Evolutionary conservation across 2,888 invertebrate species (phyloP).

Genomic region (Escarpia spicata): DNA sequence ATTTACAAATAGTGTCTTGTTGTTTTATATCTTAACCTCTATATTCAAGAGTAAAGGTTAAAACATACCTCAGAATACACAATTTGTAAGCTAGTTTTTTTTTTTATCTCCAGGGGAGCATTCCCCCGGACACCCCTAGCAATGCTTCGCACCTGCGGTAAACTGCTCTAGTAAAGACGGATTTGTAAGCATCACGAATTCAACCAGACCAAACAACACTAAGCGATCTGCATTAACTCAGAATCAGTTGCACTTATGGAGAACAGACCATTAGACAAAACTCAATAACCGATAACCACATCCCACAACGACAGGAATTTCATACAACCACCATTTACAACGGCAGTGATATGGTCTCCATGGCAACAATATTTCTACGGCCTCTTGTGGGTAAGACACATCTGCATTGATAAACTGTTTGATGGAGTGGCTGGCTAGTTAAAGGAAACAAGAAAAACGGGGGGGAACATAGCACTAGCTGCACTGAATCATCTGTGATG

Average conservation of each 20-base stretch:
- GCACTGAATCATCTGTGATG: not conserved
- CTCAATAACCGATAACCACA: not conserved
- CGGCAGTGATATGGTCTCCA: not conserved
- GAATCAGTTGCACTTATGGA: not conserved
- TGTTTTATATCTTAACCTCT: too few species aligned
- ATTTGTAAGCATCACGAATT: not conserved
- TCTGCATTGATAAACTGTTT: constrained; percentile 5
- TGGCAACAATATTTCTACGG: not conserved
- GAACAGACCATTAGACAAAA: not conserved
- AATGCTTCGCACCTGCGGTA: too few species aligned
- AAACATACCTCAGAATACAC: too few species aligned
- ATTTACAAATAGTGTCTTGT: too few species aligned
- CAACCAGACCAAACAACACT: not conserved
- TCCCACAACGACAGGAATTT: not conserved
- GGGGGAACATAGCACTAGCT: not conserved
- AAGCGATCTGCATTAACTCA: not conserved
- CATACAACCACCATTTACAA: not conserved
- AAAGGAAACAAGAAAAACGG: not conserved
- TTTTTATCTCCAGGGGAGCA: too few species aligned
- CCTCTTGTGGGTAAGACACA: not conserved
- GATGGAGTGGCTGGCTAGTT: not conserved
- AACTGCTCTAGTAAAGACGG: too few species aligned
- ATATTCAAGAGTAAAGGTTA: too few species aligned
- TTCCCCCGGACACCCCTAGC: too few species aligned
- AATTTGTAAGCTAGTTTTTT: too few species aligned